Evolutionary conservation across 2,888 invertebrate species (phyloP), one percentile per base, ranked within the genome.

Genomic region (Caradrina kadenii): DNA sequence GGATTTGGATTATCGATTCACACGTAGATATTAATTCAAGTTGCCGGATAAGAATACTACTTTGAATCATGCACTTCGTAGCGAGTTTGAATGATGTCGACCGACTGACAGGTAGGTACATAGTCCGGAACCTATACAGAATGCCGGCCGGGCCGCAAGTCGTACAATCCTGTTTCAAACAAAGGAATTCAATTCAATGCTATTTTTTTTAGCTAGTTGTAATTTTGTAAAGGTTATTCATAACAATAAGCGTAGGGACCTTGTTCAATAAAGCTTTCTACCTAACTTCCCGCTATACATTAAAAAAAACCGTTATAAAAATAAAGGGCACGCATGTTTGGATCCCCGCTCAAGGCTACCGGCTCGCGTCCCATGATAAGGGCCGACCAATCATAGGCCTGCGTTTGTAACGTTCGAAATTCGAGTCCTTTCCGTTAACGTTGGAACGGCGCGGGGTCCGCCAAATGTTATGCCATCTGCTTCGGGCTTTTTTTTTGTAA

Each of bases 351-450:
- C 93, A 93, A 93, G 93, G 93, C 86, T 89, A 80, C 67, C 58
- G 69, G 66, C 13, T 31, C 74, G 92, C 93, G 92, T 93, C 92
- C 89, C 87, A 79, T 89, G 95, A 94, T 95, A 94, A 94, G 92
- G 91, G 87, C 79, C 91, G 86, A 82, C 95, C 94, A 95, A 95
- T 94, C 89, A 76, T 66, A 89, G 79, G 73, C 82, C 87, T 83
- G 73, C 68, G 79, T 84, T 89, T 81, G 74, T 92, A 94, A 93
- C 93, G 94, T 91, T 90, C 91, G 82, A 89, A 90, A 85, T 89
- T 82, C 49, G 70, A 73, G 74, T 73, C 72, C 67, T 81, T 61
- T 53, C 76, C 77, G 56, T 73, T 70, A 42, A 21, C 21, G 45
- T 13, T 76, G 63, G 65, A 63, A 64, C 62, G 66, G 72, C 62